Evolutionary conservation across 2,113 vertebrate species (phyloP), one percentile per base, ranked within the genome.

Genomic region (Xiphorhynchus elegans): DNA sequence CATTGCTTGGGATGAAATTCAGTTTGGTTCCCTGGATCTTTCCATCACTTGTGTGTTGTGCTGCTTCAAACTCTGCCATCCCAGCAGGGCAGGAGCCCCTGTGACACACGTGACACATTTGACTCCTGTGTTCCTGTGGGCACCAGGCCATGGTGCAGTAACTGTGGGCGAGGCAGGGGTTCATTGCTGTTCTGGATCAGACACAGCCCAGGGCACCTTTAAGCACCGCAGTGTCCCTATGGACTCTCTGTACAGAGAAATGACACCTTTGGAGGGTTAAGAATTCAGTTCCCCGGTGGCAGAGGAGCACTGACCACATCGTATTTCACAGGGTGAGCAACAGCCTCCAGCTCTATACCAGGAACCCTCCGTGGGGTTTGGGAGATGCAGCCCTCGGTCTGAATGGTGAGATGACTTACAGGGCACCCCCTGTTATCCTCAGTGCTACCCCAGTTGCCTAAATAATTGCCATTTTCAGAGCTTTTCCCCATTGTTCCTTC

Each of bases 81-180:
- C 40, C 37, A n/a, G 16, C 66, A 60, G 62, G 49, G 3, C 60
- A 82, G 66, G 66, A 52, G 53, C 53, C 13, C 19, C 4, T 64
- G 6, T 88, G 70, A 18, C 16, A 17, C 50, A 21, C 20, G 44
- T 42, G 44, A 49, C 47, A 24, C 28, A 6, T 68, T 7, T 85
- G 70, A 17, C 14, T 13, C 50, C 58, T 21, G 44, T 28, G 33
- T 6, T 53, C 31, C 44, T 37, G 25, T 55, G 50, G 74, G 44
- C 80, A 10, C 35, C 25, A 26, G 60, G 47, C 49, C 26, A 1
- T 3, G 24, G 39, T 31, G 60, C 67, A 47, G 49, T 72, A 63
- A 2, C 10, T 4, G 2, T n/a, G 52, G 35, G 17, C 0, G 0
- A n/a, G 17, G 31, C 3, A 1, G 26, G 59, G 53, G 18, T 76